Evolutionary conservation across 1,140 invertebrate species (phyloP).

Genomic region (Prorops nasuta): DNA sequence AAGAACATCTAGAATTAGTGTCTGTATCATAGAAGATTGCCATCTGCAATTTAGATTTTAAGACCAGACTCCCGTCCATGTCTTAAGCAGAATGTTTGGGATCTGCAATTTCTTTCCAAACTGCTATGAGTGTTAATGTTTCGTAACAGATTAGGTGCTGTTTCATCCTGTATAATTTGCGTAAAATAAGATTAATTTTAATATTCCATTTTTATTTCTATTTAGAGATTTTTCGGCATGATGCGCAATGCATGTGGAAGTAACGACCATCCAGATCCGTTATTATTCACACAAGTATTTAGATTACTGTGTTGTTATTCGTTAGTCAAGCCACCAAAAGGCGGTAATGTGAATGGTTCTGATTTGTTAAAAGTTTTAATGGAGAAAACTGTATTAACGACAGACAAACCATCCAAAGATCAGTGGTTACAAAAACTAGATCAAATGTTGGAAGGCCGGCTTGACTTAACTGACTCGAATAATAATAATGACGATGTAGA

Average conservation of each 20-base stretch:
- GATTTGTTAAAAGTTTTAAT: constrained; percentile 13
- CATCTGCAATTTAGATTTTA: too few species aligned
- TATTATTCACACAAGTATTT: constrained; percentile 7
- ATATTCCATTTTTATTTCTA: too few species aligned
- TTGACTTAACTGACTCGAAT: background rate
- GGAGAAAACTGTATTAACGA: constrained; percentile 13
- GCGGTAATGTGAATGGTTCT: constrained; percentile 8
- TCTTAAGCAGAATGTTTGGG: too few species aligned
- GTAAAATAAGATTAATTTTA: too few species aligned
- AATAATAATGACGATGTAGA: too few species aligned
- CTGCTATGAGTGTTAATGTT: background rate
- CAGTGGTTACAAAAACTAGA: constrained; percentile 9
- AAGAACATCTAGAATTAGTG: too few species aligned
- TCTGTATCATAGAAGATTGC: too few species aligned
- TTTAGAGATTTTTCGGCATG: constrained; percentile 16
- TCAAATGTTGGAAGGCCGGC: background rate
- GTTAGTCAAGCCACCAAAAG: constrained; percentile 12
- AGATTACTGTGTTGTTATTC: constrained; percentile 14
- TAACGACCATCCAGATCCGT: constrained; percentile 14
- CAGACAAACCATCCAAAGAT: background rate
- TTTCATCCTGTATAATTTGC: too few species aligned
- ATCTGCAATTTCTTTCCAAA: too few species aligned
- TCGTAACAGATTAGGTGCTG: background rate
- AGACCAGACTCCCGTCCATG: too few species aligned
- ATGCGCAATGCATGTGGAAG: too few species aligned